These are phyloP conservation scores for Acanthosoma haemorrhoidale DNA, from an alignment of 2,888 invertebrate genomes.

Conservation along the genomic window DNA sequence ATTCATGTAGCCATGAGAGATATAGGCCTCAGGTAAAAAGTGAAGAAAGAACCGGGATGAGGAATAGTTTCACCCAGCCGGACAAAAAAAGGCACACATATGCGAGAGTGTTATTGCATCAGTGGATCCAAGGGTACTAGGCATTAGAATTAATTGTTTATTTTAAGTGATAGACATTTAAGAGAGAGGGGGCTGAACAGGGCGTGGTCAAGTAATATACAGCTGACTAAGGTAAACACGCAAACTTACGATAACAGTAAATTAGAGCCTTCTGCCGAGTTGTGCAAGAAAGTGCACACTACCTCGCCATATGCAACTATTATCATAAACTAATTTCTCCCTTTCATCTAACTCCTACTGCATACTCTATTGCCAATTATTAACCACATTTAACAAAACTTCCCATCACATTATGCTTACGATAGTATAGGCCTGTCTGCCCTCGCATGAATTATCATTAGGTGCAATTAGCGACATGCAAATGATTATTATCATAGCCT, in stretches of 20 bases:
- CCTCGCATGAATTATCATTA: no score
- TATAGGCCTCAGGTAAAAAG: background rate
- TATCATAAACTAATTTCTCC: background rate
- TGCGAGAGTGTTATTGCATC: no score
- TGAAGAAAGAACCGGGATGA: background rate
- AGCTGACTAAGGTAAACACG: background rate
- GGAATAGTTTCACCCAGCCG: background rate
- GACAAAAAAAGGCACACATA: background rate
- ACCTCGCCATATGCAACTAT: background rate
- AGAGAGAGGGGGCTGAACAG: background rate
- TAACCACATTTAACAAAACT: no score
- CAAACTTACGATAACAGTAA: conserved; percentile 2
- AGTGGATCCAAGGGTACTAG: no score
- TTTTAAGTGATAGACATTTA: conserved; percentile 8
- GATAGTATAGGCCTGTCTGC: no score
- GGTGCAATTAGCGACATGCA: no score
- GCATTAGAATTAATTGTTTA: conserved; percentile 21
- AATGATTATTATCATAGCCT: no score
- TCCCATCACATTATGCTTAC: no score
- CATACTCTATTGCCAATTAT: background rate
- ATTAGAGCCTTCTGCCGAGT: background rate
- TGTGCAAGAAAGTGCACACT: conserved; percentile 8
- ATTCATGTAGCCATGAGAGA: background rate
- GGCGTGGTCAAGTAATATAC: background rate
- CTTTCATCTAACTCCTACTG: background rate